phyloP scores from a whole-genome alignment of 2,888 invertebrate genomes.

The Epistrophella euchroma region DNA sequence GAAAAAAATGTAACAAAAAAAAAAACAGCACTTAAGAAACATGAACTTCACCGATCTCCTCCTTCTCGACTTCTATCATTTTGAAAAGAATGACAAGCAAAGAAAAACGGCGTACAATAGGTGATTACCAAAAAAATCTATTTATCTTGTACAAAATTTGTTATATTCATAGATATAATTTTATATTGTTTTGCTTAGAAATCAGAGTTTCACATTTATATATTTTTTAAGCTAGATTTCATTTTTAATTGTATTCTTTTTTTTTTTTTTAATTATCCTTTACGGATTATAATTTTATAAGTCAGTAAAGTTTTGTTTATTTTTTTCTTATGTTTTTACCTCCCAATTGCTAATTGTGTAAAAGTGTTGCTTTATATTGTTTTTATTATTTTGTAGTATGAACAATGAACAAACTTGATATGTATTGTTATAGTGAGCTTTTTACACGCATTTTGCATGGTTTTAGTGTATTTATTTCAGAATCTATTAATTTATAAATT shows the following conservation, averaged over 20 bases:
- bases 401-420: constrained; percentile 22
- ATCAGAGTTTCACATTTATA: constrained; percentile 31
- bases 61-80: constrained; percentile 57
- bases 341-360: constrained; percentile 27
- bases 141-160: constrained; percentile 49
- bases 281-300: constrained; percentile 42
- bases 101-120: constrained; percentile 74
- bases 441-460: constrained; percentile 57
- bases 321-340: constrained; percentile 21
- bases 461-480: constrained; percentile 28
- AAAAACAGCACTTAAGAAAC: constrained; percentile 53
- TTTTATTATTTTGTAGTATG: constrained; percentile 12
- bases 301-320: constrained; percentile 3
- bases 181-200: constrained; percentile 65
- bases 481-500: not conserved
- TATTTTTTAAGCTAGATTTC: constrained; percentile 46
- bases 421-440: constrained; percentile 15
- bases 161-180: constrained; percentile 50
- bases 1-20: constrained; percentile 55
- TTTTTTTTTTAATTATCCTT: constrained; percentile 41
- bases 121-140: constrained; percentile 62
- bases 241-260: constrained; percentile 14
- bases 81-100: constrained; percentile 69
- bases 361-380: constrained; percentile 25
- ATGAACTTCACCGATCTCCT: constrained; percentile 69